Conservation (phyloP, 2,888 invertebrate species). For the Neuroscelio doddi region DNA sequence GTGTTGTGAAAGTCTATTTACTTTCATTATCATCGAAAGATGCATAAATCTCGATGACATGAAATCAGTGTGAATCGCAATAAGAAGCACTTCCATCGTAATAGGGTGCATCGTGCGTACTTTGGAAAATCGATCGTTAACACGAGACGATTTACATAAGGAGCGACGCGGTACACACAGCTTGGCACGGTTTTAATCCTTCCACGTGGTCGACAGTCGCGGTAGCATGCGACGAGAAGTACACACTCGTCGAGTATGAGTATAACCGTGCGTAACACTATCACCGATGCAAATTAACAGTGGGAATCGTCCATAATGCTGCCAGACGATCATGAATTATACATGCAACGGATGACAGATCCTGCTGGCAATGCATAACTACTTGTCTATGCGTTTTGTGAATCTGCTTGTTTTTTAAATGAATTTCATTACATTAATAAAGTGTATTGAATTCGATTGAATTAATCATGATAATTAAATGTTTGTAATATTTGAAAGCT, state of each 20-base stretch:
- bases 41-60: constrained; percentile 6
- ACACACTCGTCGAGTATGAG: not conserved
- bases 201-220: no score
- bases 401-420: no score
- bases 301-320: constrained; percentile 58
- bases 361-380: no score
- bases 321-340: constrained; percentile 59
- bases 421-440: no score
- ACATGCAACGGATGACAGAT: constrained; percentile 56
- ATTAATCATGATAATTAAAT: no score
- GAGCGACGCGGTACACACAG: not conserved
- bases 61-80: not conserved
- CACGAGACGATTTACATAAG: constrained; percentile 6
- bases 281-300: constrained; percentile 62
- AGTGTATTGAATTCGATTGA: no score
- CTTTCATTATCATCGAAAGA: constrained; percentile 6
- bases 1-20: constrained; percentile 3
- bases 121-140: constrained; percentile 6
- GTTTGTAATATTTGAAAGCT: no score
- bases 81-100: not conserved
- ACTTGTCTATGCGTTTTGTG: no score
- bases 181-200: no score
- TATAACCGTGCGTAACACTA: constrained; percentile 41
- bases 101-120: not conserved
- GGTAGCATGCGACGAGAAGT: not conserved